A percentile compares a stretch with the other conserved stretches of the same genome.
Conservation (phyloP, 2,888 invertebrate species). For the Tuberolachnus salignus region DNA sequence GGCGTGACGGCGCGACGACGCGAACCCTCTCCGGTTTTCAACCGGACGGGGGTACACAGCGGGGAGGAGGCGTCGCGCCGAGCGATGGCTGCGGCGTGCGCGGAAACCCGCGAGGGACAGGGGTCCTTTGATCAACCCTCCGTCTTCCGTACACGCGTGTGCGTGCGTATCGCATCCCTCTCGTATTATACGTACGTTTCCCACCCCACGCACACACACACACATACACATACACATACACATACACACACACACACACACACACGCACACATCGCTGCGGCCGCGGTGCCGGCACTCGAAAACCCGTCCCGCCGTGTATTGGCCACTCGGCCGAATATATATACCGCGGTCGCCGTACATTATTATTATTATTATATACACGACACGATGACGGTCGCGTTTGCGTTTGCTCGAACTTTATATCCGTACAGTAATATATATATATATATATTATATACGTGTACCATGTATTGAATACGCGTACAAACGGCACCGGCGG, state of each 20-base stretch:
- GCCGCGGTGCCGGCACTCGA: constrained; percentile 37
- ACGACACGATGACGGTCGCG: too few relatives aligned
- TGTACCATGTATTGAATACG: background rate
- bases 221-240: background rate
- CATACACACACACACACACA: background rate
- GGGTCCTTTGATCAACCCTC: constrained; percentile 34
- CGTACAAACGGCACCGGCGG: too few relatives aligned
- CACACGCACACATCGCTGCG: background rate
- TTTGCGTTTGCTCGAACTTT: background rate
- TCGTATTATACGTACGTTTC: background rate
- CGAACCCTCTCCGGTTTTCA: background rate
- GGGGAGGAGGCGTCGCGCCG: constrained; percentile 3
- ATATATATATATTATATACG: constrained; percentile 4
- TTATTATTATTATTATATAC: too few relatives aligned
- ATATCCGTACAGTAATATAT: background rate
- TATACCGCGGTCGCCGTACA: too few relatives aligned
- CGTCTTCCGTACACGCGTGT: too few relatives aligned
- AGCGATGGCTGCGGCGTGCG: constrained; percentile 29
- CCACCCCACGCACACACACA: background rate
- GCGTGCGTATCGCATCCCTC: background rate
- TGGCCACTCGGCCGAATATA: constrained; percentile 17
- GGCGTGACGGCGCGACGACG: too few relatives aligned
- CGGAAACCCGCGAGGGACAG: background rate
- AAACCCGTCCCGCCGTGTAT: constrained; percentile 44
- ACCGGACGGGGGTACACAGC: background rate